phyloP scores from a whole-genome alignment of 1,140 invertebrate species.

The Neodiprion fabricii region DNA sequence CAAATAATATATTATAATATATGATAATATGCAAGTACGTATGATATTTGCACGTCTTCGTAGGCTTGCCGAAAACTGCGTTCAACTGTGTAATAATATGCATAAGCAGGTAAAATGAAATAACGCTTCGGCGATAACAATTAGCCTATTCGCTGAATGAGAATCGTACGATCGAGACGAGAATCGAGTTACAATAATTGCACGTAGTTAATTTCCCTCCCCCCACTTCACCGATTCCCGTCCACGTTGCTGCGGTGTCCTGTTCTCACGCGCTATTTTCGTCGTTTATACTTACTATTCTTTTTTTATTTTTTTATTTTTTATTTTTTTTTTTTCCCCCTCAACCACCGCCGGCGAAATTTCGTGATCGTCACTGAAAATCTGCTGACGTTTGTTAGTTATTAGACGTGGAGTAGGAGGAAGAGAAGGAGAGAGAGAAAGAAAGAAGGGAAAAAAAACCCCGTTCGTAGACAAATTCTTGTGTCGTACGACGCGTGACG shows the following conservation, averaged over 20 bases:
- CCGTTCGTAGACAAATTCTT: slow-evolving; percentile 13
- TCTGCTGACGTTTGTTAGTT: background rate
- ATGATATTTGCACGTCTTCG: too few relatives aligned
- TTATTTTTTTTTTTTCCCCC: background rate
- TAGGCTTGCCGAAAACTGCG: too few relatives aligned
- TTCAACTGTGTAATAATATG: too few relatives aligned
- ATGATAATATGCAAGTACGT: too few relatives aligned
- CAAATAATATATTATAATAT: too few relatives aligned
- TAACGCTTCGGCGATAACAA: too few relatives aligned
- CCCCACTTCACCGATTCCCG: too few relatives aligned
- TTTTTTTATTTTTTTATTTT: background rate
- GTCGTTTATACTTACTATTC: background rate
- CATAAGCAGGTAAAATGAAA: too few relatives aligned
- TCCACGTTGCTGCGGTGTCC: too few relatives aligned
- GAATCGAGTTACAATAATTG: background rate
- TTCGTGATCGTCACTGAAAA: background rate
- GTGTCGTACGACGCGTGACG: slow-evolving; percentile 9
- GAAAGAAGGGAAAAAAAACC: too few relatives aligned
- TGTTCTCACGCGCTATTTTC: background rate
- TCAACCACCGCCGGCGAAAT: background rate
- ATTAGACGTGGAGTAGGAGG: background rate
- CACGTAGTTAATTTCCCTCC: too few relatives aligned
- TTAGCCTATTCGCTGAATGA: background rate
- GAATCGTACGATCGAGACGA: background rate
- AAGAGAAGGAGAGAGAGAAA: background rate